phyloP scores from a whole-genome alignment of 2,113 vertebrate species.

The Mus spicilegus region DNA sequence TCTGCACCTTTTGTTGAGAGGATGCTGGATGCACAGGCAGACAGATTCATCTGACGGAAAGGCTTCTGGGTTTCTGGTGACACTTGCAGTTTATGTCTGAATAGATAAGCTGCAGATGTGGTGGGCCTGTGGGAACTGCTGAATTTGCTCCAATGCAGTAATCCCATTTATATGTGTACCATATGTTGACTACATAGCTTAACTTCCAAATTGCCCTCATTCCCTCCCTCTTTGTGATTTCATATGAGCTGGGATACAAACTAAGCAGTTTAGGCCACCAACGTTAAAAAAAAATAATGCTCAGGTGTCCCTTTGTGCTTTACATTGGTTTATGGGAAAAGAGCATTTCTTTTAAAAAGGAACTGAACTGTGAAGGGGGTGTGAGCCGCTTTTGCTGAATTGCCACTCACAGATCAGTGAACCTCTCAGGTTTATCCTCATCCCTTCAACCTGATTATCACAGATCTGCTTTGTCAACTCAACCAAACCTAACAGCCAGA shows the following conservation, averaged over 20 bases:
- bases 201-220: conserved; percentile 20
- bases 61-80: not conserved
- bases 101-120: not conserved
- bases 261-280: not conserved
- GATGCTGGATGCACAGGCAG: not conserved
- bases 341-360: not conserved
- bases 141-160: not conserved
- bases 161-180: conserved; percentile 20
- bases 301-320: not conserved
- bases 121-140: not conserved
- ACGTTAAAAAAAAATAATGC: not conserved
- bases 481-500: not conserved
- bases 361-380: not conserved
- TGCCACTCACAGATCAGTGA: not conserved
- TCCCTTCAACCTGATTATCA: not conserved
- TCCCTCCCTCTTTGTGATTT: conserved; percentile 13
- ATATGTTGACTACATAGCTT: conserved; percentile 37
- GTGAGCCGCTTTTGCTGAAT: not conserved
- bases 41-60: conserved; percentile 21
- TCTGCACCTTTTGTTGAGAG: conserved; percentile 2
- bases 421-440: not conserved
- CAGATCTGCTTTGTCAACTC: not conserved
- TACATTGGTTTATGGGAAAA: not conserved
- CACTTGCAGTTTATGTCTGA: conserved; percentile 53
- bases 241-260: not conserved